phyloP scores from a whole-genome alignment of 2,797 vertebrate species.

The Vipera ursinii region DNA sequence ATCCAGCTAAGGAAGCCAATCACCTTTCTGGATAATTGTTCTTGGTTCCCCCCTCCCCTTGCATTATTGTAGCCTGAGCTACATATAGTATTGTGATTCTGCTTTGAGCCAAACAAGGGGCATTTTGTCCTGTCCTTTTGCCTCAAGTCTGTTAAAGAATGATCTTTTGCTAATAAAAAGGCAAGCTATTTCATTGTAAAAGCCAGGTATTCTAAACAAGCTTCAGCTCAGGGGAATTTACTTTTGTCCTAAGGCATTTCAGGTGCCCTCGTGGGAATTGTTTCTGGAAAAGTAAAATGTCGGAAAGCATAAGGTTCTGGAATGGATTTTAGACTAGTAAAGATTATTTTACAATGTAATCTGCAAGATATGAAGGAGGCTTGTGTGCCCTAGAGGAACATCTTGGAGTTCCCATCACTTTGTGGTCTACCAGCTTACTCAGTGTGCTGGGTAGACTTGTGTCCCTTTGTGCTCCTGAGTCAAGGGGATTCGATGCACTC shows the following conservation, averaged over 20 bases:
- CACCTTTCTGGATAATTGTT: not conserved
- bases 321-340: constrained; percentile 40
- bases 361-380: no score
- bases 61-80: not conserved
- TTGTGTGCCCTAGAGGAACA: no score
- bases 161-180: constrained; percentile 6
- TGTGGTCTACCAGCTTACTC: no score
- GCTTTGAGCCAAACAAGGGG: constrained; percentile 3
- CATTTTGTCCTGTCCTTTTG: constrained; percentile 21
- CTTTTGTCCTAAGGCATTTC: constrained; percentile 26
- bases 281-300: constrained; percentile 46
- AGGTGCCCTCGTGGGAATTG: constrained; percentile 5
- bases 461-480: no score
- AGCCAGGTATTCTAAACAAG: constrained; percentile 29
- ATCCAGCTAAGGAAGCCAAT: not conserved
- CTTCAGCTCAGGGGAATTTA: constrained; percentile 30
- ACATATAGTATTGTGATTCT: not conserved
- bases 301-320: constrained; percentile 35
- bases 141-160: constrained; percentile 11
- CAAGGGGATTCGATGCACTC: no score
- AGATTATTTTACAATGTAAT: not conserved
- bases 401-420: no score
- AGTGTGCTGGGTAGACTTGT: no score
- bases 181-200: not conserved
- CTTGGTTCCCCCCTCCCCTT: not conserved